Evolutionary conservation across 2,888 invertebrate genomes (phyloP).

Genomic region (Pyrrhia umbra): DNA sequence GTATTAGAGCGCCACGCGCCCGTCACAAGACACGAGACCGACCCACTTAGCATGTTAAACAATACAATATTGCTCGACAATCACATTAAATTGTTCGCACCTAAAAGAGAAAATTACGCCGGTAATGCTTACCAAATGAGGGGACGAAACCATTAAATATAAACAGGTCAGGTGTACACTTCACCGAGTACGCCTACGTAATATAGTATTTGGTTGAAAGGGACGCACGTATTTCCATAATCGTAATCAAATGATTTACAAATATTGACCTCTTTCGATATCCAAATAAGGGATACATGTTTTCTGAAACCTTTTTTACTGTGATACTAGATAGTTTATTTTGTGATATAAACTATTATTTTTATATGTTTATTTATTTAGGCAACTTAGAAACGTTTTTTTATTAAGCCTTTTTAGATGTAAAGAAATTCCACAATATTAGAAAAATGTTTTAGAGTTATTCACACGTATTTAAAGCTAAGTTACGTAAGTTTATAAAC

Average conservation of each 20-base stretch:
- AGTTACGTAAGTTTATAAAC: constrained; percentile 21
- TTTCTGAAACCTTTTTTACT: constrained; percentile 26
- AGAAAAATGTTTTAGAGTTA: not conserved
- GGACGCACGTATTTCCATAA: constrained; percentile 52
- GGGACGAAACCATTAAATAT: constrained; percentile 59
- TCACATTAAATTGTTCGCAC: constrained; percentile 52
- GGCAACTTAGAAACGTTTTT: not conserved
- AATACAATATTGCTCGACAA: constrained; percentile 51
- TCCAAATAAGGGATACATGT: constrained; percentile 23
- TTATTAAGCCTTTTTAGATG: not conserved
- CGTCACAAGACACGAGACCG: constrained; percentile 54
- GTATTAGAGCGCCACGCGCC: constrained; percentile 45
- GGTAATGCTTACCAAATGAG: constrained; percentile 58
- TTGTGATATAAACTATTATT: constrained; percentile 12
- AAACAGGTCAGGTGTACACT: constrained; percentile 57
- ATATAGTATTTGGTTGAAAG: constrained; percentile 54
- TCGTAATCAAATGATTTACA: constrained; percentile 47
- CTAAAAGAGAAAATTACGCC: constrained; percentile 49
- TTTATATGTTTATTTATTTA: constrained; percentile 2
- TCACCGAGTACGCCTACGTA: constrained; percentile 44
- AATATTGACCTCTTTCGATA: constrained; percentile 47
- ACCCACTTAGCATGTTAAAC: constrained; percentile 40
- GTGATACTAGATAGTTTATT: constrained; percentile 21
- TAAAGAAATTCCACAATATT: not conserved
- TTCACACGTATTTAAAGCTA: constrained; percentile 12